These are phyloP conservation scores for Nylanderia fulva DNA, from an alignment of 1,140 invertebrate genomes.

Conservation along the genomic window DNA sequence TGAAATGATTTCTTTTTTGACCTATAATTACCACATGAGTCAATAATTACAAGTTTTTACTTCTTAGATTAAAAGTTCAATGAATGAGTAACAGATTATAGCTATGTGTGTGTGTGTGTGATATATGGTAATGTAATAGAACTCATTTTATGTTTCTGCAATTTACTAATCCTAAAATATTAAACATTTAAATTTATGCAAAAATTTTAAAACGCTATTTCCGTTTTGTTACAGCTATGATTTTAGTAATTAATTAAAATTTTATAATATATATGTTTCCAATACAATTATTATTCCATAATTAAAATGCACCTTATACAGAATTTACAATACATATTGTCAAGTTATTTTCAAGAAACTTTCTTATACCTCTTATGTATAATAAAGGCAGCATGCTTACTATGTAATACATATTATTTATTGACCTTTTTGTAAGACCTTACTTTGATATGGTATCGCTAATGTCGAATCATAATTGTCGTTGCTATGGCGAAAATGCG, in stretches of 20 bases:
- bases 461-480: conserved; percentile 11
- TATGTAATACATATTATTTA: conserved; percentile 34
- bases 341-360: neutral
- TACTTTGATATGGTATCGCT: neutral
- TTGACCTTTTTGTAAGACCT: neutral
- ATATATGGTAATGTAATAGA: too few relatives aligned
- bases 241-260: neutral
- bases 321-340: neutral
- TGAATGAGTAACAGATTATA: too few relatives aligned
- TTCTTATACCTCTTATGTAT: neutral
- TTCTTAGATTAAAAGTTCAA: too few relatives aligned
- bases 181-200: neutral
- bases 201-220: neutral
- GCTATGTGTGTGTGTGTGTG: too few relatives aligned
- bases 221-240: neutral
- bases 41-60: too few relatives aligned
- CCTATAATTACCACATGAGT: too few relatives aligned
- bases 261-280: neutral
- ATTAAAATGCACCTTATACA: neutral
- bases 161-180: too few relatives aligned
- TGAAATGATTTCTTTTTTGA: too few relatives aligned
- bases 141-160: too few relatives aligned
- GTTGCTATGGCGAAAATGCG: conserved; percentile 24
- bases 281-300: neutral
- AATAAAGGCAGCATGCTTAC: neutral